These are phyloP conservation scores for Carlito syrichta DNA, from an alignment of 2,113 vertebrate genomes.

Conservation along the genomic window DNA sequence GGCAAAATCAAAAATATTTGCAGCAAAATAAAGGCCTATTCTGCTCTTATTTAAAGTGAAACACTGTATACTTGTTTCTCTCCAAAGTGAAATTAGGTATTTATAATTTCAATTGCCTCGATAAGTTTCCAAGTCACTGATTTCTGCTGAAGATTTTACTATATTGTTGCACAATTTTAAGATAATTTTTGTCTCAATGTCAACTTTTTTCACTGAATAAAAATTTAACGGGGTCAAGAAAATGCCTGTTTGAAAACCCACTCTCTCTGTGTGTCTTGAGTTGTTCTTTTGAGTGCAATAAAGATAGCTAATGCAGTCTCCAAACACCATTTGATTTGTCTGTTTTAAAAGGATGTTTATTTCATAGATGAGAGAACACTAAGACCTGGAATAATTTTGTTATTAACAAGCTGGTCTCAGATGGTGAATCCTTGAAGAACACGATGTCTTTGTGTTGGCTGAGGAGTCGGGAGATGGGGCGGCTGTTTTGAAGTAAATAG, in stretches of 20 bases:
- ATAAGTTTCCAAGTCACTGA: conserved; percentile 62
- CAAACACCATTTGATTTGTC: background rate
- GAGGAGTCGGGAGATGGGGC: background rate
- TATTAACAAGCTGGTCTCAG: background rate
- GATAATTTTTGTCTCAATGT: conserved; percentile 79
- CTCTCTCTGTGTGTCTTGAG: background rate
- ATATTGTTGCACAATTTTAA: conserved; percentile 81
- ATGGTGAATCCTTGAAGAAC: background rate
- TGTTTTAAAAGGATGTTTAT: background rate
- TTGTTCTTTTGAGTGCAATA: conserved; percentile 49
- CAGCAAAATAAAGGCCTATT: conserved; percentile 56
- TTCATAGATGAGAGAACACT: background rate
- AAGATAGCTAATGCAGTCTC: background rate
- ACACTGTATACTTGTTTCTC: conserved; percentile 63
- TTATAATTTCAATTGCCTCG: conserved; percentile 68
- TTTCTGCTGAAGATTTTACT: conserved; percentile 76
- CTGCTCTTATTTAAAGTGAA: conserved; percentile 66
- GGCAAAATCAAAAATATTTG: conserved; percentile 52
- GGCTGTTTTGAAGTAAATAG: background rate
- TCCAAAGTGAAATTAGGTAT: conserved; percentile 69
- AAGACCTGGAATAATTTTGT: background rate
- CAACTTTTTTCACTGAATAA: conserved; percentile 76
- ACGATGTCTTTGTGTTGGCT: background rate
- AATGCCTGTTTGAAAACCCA: conserved; percentile 29
- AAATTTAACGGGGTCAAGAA: conserved; percentile 77